Evolutionary conservation across 2,888 invertebrate genomes (phyloP).

Genomic region (Ametastegia equiseti): DNA sequence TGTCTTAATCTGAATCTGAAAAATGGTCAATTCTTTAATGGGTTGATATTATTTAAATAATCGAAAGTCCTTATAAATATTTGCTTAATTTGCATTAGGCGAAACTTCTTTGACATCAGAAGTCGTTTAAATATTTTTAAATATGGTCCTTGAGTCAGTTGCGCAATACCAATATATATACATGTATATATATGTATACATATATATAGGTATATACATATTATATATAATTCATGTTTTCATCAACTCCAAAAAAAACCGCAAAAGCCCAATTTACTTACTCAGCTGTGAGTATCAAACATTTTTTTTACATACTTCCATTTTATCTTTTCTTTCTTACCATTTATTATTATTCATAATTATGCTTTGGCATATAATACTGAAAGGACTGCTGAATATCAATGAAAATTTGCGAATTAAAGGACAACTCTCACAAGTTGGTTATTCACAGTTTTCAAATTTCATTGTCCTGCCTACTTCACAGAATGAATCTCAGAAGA

Average conservation of each 20-base stretch:
- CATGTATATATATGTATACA: not conserved
- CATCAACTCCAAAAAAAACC: constrained; percentile 29
- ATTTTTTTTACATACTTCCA: constrained; percentile 27
- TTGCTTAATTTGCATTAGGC: not conserved
- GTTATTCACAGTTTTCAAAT: constrained; percentile 10
- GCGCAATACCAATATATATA: constrained; percentile 69
- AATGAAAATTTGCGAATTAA: not conserved
- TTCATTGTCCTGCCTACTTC: not conserved
- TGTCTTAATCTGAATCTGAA: constrained; percentile 46
- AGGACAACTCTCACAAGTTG: not conserved
- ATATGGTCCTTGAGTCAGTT: constrained; percentile 69
- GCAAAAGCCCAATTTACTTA: constrained; percentile 35
- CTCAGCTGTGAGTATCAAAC: constrained; percentile 44
- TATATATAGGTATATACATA: too few species aligned
- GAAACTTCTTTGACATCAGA: not conserved
- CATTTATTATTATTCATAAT: constrained; percentile 20
- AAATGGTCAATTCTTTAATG: constrained; percentile 39
- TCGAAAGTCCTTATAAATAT: constrained; percentile 49
- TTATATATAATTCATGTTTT: constrained; percentile 33
- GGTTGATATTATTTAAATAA: constrained; percentile 40
- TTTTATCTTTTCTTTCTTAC: not conserved
- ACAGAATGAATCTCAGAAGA: not conserved
- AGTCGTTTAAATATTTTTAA: not conserved
- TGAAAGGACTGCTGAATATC: constrained; percentile 21
- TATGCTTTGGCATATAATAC: not conserved